Evolutionary conservation across 2,797 vertebrate genomes (phyloP).

Genomic region (Spheniscus humboldti): DNA sequence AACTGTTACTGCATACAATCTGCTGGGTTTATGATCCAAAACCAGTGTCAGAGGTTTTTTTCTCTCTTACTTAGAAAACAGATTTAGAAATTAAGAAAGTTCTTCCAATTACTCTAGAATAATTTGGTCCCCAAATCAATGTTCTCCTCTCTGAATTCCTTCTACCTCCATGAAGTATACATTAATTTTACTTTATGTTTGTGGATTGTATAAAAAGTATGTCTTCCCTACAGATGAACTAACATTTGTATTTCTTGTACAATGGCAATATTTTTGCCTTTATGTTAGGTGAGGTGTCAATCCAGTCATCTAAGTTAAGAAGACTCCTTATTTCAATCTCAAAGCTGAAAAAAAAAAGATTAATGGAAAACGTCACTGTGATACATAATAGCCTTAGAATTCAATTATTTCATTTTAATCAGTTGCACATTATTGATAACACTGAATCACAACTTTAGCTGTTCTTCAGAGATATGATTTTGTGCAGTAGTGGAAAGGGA

Average conservation of each 20-base stretch:
- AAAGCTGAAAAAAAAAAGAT: conserved; percentile 46
- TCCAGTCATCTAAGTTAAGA: conserved; percentile 38
- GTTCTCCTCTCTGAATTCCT: background rate
- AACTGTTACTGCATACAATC: background rate
- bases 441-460: conserved; percentile 31
- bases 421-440: conserved; percentile 48
- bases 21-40: background rate
- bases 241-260: background rate
- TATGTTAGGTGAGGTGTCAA: background rate
- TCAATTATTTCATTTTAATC: conserved; percentile 61
- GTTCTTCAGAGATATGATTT: conserved; percentile 44
- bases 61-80: background rate
- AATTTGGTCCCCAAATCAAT: background rate
- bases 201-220: background rate
- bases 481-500: background rate
- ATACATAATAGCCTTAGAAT: conserved; percentile 49
- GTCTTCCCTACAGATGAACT: background rate
- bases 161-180: background rate
- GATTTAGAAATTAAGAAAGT: background rate
- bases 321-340: conserved; percentile 34
- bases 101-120: background rate
- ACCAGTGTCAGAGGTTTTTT: background rate
- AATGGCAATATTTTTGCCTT: conserved; percentile 6
- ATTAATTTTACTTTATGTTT: background rate
- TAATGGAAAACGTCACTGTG: conserved; percentile 40